Conservation (phyloP, 2,113 vertebrate species). For the Podarcis muralis region DNA sequence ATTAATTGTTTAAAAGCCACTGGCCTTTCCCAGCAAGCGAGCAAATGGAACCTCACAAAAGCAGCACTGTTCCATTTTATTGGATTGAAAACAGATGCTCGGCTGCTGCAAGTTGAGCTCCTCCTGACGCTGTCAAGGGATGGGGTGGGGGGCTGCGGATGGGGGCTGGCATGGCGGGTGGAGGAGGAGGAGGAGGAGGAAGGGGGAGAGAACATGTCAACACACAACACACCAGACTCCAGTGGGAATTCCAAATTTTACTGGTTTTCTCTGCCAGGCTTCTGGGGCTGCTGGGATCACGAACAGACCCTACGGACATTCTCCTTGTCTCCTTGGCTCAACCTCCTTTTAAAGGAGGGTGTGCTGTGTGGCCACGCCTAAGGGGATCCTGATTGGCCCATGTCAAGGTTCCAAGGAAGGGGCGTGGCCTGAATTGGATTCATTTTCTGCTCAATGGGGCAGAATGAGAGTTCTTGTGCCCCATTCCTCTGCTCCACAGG, state of each 20-base stretch:
- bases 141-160: background rate
- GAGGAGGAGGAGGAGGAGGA: background rate
- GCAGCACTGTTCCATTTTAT: conserved; percentile 26
- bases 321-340: no score
- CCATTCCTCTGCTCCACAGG: no score
- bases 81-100: conserved; percentile 51
- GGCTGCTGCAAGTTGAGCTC: background rate
- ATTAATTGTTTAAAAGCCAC: background rate
- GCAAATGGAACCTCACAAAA: conserved; percentile 14
- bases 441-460: background rate
- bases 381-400: background rate
- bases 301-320: background rate
- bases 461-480: background rate
- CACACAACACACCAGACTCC: background rate
- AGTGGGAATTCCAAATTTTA: background rate
- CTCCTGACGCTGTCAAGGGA: background rate
- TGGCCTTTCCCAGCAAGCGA: accelerated
- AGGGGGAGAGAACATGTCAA: background rate
- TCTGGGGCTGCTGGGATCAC: accelerated
- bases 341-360: no score
- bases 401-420: background rate
- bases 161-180: background rate
- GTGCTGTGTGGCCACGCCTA: background rate
- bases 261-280: background rate
- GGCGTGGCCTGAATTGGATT: background rate